phyloP scores from a whole-genome alignment of 1,140 invertebrate genomes.

The Aphelinus atriplicis region DNA sequence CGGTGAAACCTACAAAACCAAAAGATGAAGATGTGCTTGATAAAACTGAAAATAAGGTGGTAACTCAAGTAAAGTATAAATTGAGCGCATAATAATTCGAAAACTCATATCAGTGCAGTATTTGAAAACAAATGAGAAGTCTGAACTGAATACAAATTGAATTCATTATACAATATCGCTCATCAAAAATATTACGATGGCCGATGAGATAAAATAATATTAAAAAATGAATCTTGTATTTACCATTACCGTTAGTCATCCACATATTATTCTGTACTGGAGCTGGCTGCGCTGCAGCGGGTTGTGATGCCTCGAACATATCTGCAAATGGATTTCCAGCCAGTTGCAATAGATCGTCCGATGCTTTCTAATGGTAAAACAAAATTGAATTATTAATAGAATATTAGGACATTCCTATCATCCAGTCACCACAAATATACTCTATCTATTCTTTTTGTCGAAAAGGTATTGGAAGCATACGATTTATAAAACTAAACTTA shows the following conservation, averaged over 20 bases:
- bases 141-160: neutral
- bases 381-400: constrained; percentile 8
- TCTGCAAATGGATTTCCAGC: constrained; percentile 90
- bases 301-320: constrained; percentile 75
- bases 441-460: neutral
- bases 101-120: neutral
- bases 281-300: constrained; percentile 60
- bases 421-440: neutral
- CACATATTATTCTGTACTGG: constrained; percentile 70
- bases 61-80: constrained; percentile 4
- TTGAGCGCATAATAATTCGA: neutral
- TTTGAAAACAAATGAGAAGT: neutral
- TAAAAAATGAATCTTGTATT: constrained; percentile 52
- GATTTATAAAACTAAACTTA: no score
- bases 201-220: constrained; percentile 45
- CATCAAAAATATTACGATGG: neutral
- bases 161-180: no score
- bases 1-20: constrained; percentile 69
- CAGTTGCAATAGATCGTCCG: constrained; percentile 88
- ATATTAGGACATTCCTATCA: neutral
- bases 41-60: constrained; percentile 36
- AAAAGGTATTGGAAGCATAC: no score
- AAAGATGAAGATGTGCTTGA: constrained; percentile 48
- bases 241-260: constrained; percentile 77
- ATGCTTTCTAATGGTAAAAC: constrained; percentile 72